Base-by-base conservation (phyloP, 2,888 invertebrate species). In the Molorchus minor region DNA sequence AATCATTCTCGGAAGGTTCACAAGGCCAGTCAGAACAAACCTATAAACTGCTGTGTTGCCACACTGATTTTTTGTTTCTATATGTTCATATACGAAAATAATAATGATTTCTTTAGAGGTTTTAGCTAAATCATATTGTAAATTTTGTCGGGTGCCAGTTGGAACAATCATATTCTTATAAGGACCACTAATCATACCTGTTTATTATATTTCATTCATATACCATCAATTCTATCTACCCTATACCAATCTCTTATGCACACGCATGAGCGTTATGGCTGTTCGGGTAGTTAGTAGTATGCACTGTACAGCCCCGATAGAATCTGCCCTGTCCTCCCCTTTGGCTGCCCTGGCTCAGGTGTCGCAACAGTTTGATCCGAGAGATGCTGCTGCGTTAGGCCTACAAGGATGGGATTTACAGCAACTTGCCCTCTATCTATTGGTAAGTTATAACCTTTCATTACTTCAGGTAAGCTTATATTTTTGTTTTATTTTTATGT, bases 321-420 rank as follows among this genome's bases (percentile, higher is more conserved):
- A 77, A 56, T 74, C 78, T 64, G 75, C 79, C 71, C 75, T 80
- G 71, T 73, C 80, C 71, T 79, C 80, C 62, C 80, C 81, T 56
- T 71, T 81, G 77, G 81, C 81, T 67, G 81, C 81, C 64, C 73
- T 81, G 74, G 80, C 81, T 66, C 80, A 81, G 71, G 81, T 80
- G 66, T 79, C 80, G 15, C 81, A 81, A 69, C 81, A 81, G 69
- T 78, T 81, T 68, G 81, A 81, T 67, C 77, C 76, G 57, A 72
- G 80, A 61, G 81, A 80, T 64, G 76, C 77, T 21, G 71, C 77
- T 67, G 72, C 83, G 84, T 73, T 83, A 81, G 87, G 87, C 76
- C 83, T 88, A 80, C 88, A 87, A 77, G 88, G 87, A 80, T 88
- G 88, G 88, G 89, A 89, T 78, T 83, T 89, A 72, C 89, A 89